Conservation (phyloP, 1,140 invertebrate species). For the Harlomillsia oculata region DNA sequence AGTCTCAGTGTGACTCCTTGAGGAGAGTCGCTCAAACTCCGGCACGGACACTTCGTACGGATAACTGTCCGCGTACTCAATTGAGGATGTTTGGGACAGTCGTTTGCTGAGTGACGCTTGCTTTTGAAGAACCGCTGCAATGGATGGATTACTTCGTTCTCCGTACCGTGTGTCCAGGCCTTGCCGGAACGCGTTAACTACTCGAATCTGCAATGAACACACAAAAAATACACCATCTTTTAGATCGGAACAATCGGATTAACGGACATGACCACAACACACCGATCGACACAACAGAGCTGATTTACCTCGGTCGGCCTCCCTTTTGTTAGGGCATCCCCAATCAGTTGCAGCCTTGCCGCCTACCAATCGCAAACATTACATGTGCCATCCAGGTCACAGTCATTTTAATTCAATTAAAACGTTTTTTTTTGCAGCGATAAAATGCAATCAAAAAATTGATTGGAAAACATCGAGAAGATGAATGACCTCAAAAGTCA, state of each 20-base stretch:
- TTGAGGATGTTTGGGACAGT: constrained; percentile 78
- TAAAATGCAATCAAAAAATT: constrained; percentile 23
- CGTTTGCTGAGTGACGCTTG: constrained; percentile 80
- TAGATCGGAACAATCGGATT: neutral
- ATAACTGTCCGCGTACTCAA: constrained; percentile 81
- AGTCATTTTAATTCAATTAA: constrained; percentile 10
- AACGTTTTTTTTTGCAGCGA: too few species aligned
- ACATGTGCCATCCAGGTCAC: constrained; percentile 9
- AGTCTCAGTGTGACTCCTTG: constrained; percentile 84
- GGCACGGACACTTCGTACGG: constrained; percentile 75
- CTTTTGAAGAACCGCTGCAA: constrained; percentile 80
- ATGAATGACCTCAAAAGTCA: constrained; percentile 32
- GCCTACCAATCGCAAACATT: constrained; percentile 34
- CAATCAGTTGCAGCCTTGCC: constrained; percentile 36
- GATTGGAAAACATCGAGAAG: constrained; percentile 31
- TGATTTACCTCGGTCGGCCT: constrained; percentile 36
- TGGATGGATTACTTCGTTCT: constrained; percentile 77
- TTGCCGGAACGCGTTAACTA: constrained; percentile 98
- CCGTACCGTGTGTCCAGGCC: constrained; percentile 88
- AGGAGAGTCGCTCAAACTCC: constrained; percentile 78
- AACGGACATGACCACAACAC: constrained; percentile 17
- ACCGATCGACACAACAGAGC: constrained; percentile 35
- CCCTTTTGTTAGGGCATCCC: constrained; percentile 35
- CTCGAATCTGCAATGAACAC: constrained; percentile 77
- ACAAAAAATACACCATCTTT: constrained; percentile 24